Conservation (phyloP, 2,113 vertebrate genomes). For the Ornithorhynchus anatinus region DNA sequence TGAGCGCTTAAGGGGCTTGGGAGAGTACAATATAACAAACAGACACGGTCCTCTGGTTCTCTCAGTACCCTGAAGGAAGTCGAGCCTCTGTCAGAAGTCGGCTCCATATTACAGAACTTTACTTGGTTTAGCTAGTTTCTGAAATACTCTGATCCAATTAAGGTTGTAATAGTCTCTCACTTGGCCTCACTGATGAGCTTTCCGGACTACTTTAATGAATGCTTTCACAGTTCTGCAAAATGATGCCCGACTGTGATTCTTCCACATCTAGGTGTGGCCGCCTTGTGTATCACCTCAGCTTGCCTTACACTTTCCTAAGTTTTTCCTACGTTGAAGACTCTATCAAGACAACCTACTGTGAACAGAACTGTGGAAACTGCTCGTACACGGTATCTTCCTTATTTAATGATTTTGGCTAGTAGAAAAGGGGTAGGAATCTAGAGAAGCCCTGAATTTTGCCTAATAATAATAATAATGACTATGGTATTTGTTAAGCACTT, state of each 20-base stretch:
- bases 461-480: no score
- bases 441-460: no score
- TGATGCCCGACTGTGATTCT: background rate
- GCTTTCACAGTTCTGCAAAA: no score
- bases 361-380: constrained; percentile 84
- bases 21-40: no score
- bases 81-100: background rate
- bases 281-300: constrained; percentile 83
- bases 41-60: no score
- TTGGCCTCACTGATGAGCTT: no score
- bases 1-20: no score
- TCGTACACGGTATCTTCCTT: constrained; percentile 73
- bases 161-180: no score
- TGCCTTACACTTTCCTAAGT: constrained; percentile 84
- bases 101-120: background rate
- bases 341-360: constrained; percentile 86
- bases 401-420: constrained; percentile 10
- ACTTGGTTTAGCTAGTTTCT: constrained; percentile 1
- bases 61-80: no score
- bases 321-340: constrained; percentile 81
- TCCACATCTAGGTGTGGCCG: constrained; percentile 82
- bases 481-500: no score
- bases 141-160: no score
- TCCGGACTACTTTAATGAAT: no score
- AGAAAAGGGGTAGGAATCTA: constrained; percentile 12